Evolutionary conservation across 1,140 invertebrate species (phyloP).

Genomic region (Pissodes strobi): DNA sequence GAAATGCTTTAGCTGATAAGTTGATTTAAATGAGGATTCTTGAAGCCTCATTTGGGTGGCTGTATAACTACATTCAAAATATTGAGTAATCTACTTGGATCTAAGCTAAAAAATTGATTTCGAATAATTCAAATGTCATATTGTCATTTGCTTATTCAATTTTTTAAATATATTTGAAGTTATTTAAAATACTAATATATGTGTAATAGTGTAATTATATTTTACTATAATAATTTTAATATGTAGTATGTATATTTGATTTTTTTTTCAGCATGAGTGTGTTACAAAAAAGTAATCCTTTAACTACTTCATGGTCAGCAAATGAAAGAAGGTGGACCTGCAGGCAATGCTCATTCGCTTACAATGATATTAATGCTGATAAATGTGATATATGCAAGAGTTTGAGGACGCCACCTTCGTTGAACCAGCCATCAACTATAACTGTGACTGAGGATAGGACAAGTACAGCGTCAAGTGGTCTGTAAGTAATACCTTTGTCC

Average conservation of each 20-base stretch:
- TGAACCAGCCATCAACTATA: constrained; percentile 70
- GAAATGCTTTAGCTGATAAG: too few species aligned
- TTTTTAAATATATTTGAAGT: too few species aligned
- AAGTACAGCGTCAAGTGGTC: constrained; percentile 1
- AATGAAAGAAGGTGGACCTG: constrained; percentile 81
- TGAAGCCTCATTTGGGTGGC: too few species aligned
- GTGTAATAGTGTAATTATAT: too few species aligned
- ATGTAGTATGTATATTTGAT: neutral
- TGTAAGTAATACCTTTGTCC: constrained; percentile 26
- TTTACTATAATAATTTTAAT: neutral
- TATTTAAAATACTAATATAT: too few species aligned
- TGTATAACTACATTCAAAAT: too few species aligned
- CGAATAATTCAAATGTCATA: too few species aligned
- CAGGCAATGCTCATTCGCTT: constrained; percentile 83
- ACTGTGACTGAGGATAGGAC: constrained; percentile 66
- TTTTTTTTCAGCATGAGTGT: constrained; percentile 15
- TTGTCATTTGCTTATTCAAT: too few species aligned
- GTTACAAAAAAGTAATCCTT: constrained; percentile 21
- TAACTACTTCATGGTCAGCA: constrained; percentile 35
- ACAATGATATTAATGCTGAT: constrained; percentile 78
- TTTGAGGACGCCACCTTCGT: constrained; percentile 64
- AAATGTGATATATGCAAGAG: constrained; percentile 80
- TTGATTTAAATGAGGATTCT: too few species aligned
- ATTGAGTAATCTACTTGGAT: too few species aligned
- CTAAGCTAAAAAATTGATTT: too few species aligned